These are phyloP conservation scores for Xiphophorus maculatus DNA, from an alignment of 2,113 vertebrate genomes.

Conservation along the genomic window DNA sequence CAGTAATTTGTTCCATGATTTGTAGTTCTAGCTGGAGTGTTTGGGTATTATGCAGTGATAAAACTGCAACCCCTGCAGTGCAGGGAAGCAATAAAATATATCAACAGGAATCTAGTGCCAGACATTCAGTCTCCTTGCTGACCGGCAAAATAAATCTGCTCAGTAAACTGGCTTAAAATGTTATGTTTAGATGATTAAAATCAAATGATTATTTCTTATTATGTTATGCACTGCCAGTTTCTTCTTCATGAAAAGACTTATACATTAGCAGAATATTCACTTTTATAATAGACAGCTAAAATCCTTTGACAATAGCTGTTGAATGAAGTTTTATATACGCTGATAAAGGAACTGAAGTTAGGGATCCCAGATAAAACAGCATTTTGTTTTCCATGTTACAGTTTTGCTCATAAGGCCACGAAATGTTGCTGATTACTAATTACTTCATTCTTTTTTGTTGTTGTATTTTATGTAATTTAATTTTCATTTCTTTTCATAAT, in stretches of 20 bases:
- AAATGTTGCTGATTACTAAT: no score
- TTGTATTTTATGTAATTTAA: no score
- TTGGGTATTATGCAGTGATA: neutral
- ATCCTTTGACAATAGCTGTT: neutral
- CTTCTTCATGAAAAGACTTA: neutral
- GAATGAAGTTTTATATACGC: neutral
- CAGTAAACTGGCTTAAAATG: neutral
- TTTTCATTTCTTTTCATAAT: no score
- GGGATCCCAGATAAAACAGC: no score
- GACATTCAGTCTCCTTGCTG: no score
- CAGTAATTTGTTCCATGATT: no score
- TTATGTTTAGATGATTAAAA: neutral
- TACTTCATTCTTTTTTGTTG: no score
- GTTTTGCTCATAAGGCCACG: no score
- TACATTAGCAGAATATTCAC: no score
- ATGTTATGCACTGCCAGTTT: neutral
- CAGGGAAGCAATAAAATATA: neutral
- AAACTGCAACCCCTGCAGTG: neutral
- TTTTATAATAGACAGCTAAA: neutral
- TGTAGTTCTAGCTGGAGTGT: no score
- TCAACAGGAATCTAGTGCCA: neutral
- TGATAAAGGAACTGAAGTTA: neutral
- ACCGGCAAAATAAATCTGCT: neutral
- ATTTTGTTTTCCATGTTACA: no score
- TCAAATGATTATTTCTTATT: neutral